Evolutionary conservation across 2,888 invertebrate species (phyloP).

Genomic region (Venustoraphidia nigricollis): DNA sequence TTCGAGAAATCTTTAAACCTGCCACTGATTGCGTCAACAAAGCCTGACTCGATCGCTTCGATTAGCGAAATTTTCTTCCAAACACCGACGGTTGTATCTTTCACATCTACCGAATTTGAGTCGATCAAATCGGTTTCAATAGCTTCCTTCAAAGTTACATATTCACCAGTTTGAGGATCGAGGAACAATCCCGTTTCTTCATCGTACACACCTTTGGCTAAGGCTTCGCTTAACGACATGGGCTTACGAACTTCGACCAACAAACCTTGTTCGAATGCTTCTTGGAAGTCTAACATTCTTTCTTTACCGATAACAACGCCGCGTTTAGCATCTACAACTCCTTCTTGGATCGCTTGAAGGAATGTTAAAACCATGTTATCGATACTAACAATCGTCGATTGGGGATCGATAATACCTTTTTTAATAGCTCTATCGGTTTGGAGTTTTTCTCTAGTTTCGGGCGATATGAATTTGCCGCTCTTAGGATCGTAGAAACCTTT

Average conservation of each 20-base stretch:
- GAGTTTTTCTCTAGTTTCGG: conserved; percentile 62
- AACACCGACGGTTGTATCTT: conserved; percentile 58
- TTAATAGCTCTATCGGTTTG: conserved; percentile 71
- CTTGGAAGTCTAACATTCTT: conserved; percentile 52
- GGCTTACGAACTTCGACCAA: conserved; percentile 70
- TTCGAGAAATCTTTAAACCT: conserved; percentile 52
- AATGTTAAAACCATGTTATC: conserved; percentile 70
- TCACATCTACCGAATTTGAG: conserved; percentile 67
- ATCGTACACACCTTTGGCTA: conserved; percentile 67
- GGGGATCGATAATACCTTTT: conserved; percentile 69
- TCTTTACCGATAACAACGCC: conserved; percentile 47
- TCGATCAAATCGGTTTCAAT: conserved; percentile 69
- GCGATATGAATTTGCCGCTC: conserved; percentile 68
- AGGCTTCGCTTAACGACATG: conserved; percentile 64
- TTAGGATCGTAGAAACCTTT: conserved; percentile 80
- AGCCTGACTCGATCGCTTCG: conserved; percentile 60
- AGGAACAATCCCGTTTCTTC: conserved; percentile 65
- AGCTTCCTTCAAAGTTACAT: conserved; percentile 68
- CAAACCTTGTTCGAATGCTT: conserved; percentile 72
- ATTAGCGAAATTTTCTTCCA: conserved; percentile 64
- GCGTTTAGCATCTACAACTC: conserved; percentile 57
- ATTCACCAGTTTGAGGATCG: conserved; percentile 64
- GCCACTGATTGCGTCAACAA: conserved; percentile 56
- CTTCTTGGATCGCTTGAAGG: conserved; percentile 62
- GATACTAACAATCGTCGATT: conserved; percentile 72